These are phyloP conservation scores for Thinocorus orbignyianus DNA, from an alignment of 2,113 vertebrate genomes.

Conservation along the genomic window DNA sequence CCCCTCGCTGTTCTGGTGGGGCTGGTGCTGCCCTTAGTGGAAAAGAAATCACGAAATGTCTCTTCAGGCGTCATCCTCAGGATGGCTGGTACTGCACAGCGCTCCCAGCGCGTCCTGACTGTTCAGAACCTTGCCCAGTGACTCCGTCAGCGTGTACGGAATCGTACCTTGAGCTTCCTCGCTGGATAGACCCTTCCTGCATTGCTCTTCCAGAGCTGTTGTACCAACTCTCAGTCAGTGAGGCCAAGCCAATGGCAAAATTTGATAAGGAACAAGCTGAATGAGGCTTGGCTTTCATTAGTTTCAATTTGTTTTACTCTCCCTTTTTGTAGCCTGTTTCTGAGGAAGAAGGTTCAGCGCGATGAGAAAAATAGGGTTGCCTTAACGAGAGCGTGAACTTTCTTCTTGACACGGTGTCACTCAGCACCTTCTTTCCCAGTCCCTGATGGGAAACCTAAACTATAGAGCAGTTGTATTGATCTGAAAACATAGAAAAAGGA, in stretches of 20 bases:
- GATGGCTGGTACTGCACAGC: neutral
- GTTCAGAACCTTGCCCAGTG: neutral
- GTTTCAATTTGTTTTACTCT: neutral
- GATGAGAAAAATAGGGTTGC: slow-evolving; percentile 13
- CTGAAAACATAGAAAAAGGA: neutral
- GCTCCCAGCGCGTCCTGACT: neutral
- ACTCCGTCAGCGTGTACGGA: neutral
- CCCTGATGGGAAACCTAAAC: neutral
- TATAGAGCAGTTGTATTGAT: neutral
- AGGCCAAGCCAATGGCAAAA: neutral
- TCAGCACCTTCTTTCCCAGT: neutral
- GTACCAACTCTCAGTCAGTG: neutral
- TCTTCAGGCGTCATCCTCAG: neutral
- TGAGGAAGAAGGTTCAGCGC: neutral
- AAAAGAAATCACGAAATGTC: neutral
- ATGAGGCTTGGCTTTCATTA: neutral
- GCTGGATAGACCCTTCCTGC: neutral
- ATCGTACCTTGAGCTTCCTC: slow-evolving; percentile 62
- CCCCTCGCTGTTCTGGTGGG: neutral
- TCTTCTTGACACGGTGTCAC: neutral
- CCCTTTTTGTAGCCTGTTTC: neutral
- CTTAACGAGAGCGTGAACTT: neutral
- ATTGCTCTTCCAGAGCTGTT: neutral
- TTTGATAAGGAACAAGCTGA: neutral
- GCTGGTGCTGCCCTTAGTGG: neutral